Evolutionary conservation across 1,140 invertebrate genomes (phyloP).

Genomic region (Chionoecetes opilio): DNA sequence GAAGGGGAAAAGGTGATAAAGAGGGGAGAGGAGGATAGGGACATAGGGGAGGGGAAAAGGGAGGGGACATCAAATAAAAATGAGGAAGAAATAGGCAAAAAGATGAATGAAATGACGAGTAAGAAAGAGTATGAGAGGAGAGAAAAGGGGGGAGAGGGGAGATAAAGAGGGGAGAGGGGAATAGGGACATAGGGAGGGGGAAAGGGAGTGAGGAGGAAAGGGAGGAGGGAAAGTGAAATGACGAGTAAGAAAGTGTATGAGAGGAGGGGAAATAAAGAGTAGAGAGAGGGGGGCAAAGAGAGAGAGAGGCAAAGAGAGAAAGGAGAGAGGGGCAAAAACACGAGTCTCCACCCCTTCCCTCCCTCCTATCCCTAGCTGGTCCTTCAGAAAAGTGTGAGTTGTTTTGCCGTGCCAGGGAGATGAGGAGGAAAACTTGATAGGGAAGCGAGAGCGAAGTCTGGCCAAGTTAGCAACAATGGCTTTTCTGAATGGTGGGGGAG

Average conservation of each 20-base stretch:
- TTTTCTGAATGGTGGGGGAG: background rate
- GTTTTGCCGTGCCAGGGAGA: background rate
- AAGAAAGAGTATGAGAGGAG: too few species aligned
- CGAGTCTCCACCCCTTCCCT: background rate
- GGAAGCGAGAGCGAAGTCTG: background rate
- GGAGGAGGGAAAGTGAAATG: background rate
- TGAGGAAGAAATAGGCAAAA: too few species aligned
- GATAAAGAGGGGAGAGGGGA: background rate
- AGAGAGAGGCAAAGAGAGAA: constrained; percentile 19
- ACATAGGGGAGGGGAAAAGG: too few species aligned
- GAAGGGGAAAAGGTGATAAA: too few species aligned
- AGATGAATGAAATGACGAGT: too few species aligned
- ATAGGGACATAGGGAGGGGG: background rate
- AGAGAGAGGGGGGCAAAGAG: constrained; percentile 3
- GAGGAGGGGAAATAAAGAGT: background rate
- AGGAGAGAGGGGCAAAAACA: constrained; percentile 20
- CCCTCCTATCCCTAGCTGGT: background rate
- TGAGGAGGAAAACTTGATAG: constrained; percentile 17
- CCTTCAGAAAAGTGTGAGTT: background rate
- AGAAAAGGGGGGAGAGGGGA: background rate
- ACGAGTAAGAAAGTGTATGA: background rate
- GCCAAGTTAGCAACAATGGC: constrained; percentile 6
- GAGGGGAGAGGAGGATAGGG: too few species aligned
- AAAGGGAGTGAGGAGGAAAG: background rate
- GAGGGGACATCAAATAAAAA: too few species aligned